Percentiles rank a stretch among this genome's conserved stretches.
Conservation (phyloP, 2,797 vertebrate genomes). For the Onychomys leucogaster region DNA sequence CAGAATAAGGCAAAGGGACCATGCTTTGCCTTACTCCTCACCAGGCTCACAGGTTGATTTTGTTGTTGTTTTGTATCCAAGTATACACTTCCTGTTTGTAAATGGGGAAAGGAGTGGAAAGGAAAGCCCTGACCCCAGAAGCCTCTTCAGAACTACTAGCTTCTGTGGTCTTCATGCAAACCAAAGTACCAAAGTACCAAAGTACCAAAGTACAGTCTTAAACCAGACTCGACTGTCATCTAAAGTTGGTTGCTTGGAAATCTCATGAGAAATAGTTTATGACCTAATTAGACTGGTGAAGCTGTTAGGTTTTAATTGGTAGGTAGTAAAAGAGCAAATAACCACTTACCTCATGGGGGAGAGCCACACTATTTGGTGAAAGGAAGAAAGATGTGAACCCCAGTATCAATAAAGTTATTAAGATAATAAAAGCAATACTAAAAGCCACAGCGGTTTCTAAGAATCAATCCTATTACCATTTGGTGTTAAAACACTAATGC, state of each 20-base stretch:
- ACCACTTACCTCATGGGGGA: constrained; percentile 64
- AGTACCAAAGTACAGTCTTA: constrained; percentile 34
- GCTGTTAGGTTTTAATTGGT: constrained; percentile 79
- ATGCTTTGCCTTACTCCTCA: constrained; percentile 14
- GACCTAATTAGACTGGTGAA: constrained; percentile 78
- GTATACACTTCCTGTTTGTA: background rate
- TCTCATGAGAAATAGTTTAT: constrained; percentile 79
- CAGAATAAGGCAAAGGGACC: background rate
- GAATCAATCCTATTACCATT: constrained; percentile 31
- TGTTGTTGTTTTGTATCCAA: background rate
- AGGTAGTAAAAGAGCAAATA: constrained; percentile 75
- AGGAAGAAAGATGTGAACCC: constrained; percentile 43
- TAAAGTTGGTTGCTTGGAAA: constrained; percentile 70
- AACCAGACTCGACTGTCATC: constrained; percentile 58
- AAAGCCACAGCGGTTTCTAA: background rate
- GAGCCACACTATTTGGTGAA: constrained; percentile 26
- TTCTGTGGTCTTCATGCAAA: constrained; percentile 49
- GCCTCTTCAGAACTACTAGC: background rate
- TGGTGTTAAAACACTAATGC: constrained; percentile 5
- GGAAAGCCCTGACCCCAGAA: background rate
- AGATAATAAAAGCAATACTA: constrained; percentile 41
- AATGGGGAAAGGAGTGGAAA: background rate
- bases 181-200: background rate
- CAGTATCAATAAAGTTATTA: constrained; percentile 44
- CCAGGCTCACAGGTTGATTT: background rate